A percentile compares a stretch with the other conserved stretches of the same genome.
Conservation (phyloP, 2,797 vertebrate species). For the Tokudaia tokunoshimensis region DNA sequence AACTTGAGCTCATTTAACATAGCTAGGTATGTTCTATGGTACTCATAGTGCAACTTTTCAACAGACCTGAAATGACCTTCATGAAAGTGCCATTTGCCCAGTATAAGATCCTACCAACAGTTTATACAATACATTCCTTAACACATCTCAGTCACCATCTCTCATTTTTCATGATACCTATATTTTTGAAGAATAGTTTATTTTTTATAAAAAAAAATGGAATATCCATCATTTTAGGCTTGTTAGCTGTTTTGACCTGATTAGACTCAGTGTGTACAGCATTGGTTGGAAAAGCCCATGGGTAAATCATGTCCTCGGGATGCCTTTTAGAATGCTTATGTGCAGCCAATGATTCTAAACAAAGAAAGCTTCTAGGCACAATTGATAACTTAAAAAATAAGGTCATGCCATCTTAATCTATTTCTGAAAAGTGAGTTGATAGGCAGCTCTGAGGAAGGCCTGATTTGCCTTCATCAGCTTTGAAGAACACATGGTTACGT, state of each 20-base stretch:
- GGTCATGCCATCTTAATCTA: neutral
- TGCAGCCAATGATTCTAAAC: neutral
- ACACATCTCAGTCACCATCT: neutral
- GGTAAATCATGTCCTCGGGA: neutral
- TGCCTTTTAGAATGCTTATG: neutral
- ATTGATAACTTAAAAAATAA: neutral
- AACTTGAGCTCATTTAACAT: neutral
- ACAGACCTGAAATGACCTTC: neutral
- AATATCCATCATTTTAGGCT: neutral
- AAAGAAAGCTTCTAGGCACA: neutral
- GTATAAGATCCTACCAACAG: neutral
- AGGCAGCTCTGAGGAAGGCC: neutral
- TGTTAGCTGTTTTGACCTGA: neutral
- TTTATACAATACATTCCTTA: neutral
- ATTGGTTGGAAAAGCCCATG: neutral
- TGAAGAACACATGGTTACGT: neutral
- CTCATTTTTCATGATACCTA: neutral
- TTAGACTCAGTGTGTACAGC: neutral
- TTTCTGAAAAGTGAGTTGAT: neutral
- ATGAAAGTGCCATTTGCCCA: neutral
- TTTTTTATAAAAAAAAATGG: neutral
- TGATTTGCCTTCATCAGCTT: neutral
- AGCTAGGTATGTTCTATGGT: neutral
- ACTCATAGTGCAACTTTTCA: slow-evolving; percentile 3
- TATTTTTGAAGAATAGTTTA: neutral